These are phyloP conservation scores for Oncorhynchus keta DNA, from an alignment of 2,113 vertebrate genomes.

Conservation along the genomic window DNA sequence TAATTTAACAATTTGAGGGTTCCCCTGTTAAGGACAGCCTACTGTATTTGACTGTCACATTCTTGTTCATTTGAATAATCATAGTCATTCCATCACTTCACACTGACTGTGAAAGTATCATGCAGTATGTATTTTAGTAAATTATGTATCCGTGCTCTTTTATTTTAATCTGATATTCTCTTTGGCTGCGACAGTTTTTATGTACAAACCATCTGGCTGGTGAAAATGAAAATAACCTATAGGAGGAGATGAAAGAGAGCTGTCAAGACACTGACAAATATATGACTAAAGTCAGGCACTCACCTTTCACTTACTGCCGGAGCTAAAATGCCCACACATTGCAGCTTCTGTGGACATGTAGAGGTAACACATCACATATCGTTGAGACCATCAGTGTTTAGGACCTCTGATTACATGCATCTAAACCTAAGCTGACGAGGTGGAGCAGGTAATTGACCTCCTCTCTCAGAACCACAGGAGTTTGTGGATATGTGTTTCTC, in stretches of 20 bases:
- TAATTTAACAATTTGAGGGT: neutral
- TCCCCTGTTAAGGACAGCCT: neutral
- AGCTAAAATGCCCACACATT: neutral
- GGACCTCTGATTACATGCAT: neutral
- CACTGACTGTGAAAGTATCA: neutral
- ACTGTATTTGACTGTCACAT: neutral
- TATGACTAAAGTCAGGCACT: conserved; percentile 28
- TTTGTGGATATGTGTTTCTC: neutral
- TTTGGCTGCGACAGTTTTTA: neutral
- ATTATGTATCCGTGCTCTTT: neutral
- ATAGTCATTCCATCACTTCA: neutral
- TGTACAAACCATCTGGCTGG: neutral
- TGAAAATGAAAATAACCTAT: conserved; percentile 25
- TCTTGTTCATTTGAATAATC: neutral
- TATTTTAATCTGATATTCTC: conserved; percentile 19
- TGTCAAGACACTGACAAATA: conserved; percentile 46
- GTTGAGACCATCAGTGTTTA: neutral
- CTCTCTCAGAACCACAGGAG: neutral
- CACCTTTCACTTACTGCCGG: neutral
- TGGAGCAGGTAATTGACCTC: neutral
- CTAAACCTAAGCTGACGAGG: neutral
- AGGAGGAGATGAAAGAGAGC: conserved; percentile 32
- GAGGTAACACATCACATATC: neutral
- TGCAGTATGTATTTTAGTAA: neutral
- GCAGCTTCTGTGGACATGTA: neutral